Percentiles rank a stretch among this genome's conserved stretches.
Evolutionary conservation across 2,113 vertebrate species (phyloP).

Genomic region (Lepidothrix coronata): DNA sequence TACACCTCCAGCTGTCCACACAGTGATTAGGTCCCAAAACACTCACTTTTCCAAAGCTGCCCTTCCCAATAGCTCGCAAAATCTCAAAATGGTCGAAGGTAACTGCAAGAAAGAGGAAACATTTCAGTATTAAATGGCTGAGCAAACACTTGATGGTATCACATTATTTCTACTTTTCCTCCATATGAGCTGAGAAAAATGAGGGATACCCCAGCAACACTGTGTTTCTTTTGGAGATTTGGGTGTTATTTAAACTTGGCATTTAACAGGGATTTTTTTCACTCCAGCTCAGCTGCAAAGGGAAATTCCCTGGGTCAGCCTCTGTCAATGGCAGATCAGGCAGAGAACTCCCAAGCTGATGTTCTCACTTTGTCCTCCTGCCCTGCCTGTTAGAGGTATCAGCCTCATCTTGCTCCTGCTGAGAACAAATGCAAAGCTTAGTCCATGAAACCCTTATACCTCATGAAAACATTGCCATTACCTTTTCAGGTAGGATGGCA

Average conservation of each 20-base stretch:
- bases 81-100: constrained; percentile 99
- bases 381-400: not conserved
- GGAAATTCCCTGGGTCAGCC: not conserved
- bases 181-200: not conserved
- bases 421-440: not conserved
- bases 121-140: not conserved
- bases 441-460: not conserved
- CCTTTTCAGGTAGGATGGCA: not conserved
- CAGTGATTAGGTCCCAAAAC: not conserved
- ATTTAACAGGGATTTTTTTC: not conserved
- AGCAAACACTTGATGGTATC: not conserved
- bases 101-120: constrained; percentile 80
- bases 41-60: constrained; percentile 97
- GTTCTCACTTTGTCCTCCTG: not conserved
- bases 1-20: not conserved
- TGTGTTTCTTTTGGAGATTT: not conserved
- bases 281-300: not conserved
- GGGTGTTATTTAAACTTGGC: not conserved
- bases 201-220: not conserved
- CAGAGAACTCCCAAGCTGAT: not conserved
- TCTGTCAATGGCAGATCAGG: not conserved
- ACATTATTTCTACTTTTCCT: not conserved
- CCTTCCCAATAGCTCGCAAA: constrained; percentile 95
- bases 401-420: not conserved
- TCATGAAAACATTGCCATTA: not conserved